A percentile compares a stretch with the other conserved stretches of the same genome.
These are phyloP conservation scores for Falco biarmicus DNA, from an alignment of 2,797 vertebrate species.

Conservation along the genomic window DNA sequence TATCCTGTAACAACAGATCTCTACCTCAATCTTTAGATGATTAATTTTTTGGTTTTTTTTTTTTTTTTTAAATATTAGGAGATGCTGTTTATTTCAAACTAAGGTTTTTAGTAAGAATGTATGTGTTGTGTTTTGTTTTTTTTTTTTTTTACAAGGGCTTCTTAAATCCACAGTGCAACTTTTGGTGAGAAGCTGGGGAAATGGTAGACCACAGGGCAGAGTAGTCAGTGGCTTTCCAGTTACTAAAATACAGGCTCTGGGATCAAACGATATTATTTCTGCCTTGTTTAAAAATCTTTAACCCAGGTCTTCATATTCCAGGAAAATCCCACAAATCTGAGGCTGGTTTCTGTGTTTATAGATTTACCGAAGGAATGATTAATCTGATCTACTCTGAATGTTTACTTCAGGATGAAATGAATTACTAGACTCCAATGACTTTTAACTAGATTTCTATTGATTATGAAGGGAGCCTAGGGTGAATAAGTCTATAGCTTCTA, in stretches of 20 bases:
- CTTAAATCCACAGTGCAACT: neutral
- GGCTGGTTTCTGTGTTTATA: neutral
- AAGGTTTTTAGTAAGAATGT: neutral
- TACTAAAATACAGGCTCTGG: neutral
- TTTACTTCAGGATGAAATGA: neutral
- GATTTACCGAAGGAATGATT: neutral
- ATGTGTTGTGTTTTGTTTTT: too few relatives aligned
- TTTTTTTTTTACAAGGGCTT: neutral
- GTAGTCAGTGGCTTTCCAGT: neutral
- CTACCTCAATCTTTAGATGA: neutral
- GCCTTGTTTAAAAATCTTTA: neutral
- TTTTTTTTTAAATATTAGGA: neutral
- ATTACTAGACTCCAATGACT: neutral
- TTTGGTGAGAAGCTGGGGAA: neutral
- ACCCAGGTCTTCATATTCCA: neutral
- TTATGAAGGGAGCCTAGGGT: neutral
- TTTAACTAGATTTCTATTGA: constrained; percentile 10
- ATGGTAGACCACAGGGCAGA: neutral
- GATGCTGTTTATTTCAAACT: neutral
- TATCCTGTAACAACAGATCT: neutral
- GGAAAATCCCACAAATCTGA: neutral
- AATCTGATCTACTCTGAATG: neutral
- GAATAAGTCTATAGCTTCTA: neutral
- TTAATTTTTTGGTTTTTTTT: neutral
- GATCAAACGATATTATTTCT: neutral